Conservation (phyloP, 1,140 invertebrate genomes). For the Holcopasites calliopsidis region DNA sequence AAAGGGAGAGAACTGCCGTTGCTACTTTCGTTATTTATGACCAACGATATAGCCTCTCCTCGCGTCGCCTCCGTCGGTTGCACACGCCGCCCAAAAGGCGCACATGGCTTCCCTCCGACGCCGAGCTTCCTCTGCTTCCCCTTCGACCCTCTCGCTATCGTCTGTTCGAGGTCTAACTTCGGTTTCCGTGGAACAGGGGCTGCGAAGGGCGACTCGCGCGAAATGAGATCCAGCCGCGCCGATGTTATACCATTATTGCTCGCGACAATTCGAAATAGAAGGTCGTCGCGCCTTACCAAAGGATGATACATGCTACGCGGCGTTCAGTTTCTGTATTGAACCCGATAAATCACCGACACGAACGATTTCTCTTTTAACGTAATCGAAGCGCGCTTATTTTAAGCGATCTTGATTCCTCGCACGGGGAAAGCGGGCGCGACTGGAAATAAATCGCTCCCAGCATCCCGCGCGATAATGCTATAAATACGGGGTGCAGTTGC, state of each 20-base stretch:
- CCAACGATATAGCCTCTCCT: conserved; percentile 64
- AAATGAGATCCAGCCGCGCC: conserved; percentile 56
- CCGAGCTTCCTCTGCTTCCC: background rate
- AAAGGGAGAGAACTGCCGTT: conserved; percentile 63
- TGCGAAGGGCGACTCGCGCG: conserved; percentile 32
- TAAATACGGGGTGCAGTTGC: background rate
- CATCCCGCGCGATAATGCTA: background rate
- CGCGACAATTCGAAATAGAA: conserved; percentile 39
- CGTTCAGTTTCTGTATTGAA: background rate
- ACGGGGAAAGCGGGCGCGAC: no score
- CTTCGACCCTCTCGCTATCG: conserved; percentile 44
- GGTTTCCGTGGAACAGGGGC: conserved; percentile 39
- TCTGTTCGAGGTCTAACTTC: conserved; percentile 54
- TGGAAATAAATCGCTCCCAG: background rate
- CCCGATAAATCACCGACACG: conserved; percentile 5
- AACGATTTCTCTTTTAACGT: no score
- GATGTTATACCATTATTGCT: conserved; percentile 59
- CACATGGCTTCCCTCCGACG: conserved; percentile 2
- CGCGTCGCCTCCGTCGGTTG: conserved; percentile 51
- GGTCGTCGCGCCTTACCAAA: background rate
- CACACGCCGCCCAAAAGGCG: conserved; percentile 42
- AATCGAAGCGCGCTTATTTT: no score
- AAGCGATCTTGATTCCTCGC: no score
- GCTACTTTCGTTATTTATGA: conserved; percentile 73
- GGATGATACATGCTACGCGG: background rate